phyloP scores from a whole-genome alignment of 2,888 invertebrate genomes.

The Periphyllus acericola region DNA sequence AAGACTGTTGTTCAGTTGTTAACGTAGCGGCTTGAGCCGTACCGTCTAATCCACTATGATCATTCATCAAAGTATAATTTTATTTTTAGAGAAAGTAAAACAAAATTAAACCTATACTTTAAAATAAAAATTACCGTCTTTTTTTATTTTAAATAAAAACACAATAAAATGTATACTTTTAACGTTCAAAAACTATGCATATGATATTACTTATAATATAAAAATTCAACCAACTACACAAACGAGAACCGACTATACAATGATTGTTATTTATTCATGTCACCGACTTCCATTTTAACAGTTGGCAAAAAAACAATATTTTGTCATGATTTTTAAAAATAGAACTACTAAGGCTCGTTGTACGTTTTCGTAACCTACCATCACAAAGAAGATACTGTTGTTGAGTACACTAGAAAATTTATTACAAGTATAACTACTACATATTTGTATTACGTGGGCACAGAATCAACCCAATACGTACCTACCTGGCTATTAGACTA shows the following conservation, averaged over 20 bases:
- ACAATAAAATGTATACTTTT: neutral
- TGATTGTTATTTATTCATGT: conserved; percentile 52
- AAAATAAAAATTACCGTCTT: neutral
- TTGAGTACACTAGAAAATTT: neutral
- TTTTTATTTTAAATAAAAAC: neutral
- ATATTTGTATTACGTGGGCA: neutral
- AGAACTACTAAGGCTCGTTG: conserved; percentile 21
- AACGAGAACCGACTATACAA: conserved; percentile 12
- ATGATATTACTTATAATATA: neutral
- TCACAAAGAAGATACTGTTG: neutral
- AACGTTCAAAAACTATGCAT: neutral
- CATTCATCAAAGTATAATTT: neutral
- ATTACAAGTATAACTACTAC: neutral
- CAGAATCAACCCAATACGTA: neutral
- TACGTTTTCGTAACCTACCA: conserved; percentile 28
- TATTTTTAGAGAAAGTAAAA: neutral
- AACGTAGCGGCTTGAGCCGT: neutral
- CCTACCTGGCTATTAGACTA: neutral
- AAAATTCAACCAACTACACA: neutral
- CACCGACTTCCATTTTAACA: conserved; percentile 16
- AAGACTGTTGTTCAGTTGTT: neutral
- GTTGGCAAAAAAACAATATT: conserved; percentile 58
- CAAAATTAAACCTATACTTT: neutral
- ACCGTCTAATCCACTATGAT: neutral
- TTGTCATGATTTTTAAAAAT: conserved; percentile 47